phyloP scores from a whole-genome alignment of 1,140 invertebrate species.

The Sycobia sp. region DNA sequence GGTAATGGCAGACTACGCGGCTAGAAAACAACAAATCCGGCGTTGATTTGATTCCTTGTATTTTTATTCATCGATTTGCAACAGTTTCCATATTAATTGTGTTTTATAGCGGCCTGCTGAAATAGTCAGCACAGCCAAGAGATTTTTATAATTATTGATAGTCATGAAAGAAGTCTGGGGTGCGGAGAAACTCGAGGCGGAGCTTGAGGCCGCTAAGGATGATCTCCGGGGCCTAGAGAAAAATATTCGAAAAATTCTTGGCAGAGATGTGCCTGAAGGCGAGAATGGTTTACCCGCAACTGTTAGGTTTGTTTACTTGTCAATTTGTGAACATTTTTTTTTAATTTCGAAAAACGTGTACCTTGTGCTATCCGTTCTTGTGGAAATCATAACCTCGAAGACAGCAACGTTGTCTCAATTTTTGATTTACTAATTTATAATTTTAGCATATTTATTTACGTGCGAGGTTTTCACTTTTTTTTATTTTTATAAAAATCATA shows the following conservation, averaged over 20 bases:
- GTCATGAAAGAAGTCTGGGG: constrained; percentile 51
- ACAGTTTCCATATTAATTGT: too few species aligned
- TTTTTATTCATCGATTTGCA: neutral
- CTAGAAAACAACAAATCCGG: constrained; percentile 24
- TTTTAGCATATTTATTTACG: too few species aligned
- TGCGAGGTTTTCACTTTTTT: too few species aligned
- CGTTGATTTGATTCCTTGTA: neutral
- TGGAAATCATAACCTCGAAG: constrained; percentile 10
- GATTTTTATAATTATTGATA: too few species aligned
- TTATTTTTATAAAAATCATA: too few species aligned
- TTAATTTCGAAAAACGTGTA: too few species aligned
- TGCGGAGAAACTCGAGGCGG: constrained; percentile 54
- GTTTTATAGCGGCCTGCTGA: constrained; percentile 10
- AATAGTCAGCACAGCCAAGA: neutral
- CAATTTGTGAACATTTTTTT: too few species aligned
- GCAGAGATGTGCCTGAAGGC: constrained; percentile 57
- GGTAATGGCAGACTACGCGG: constrained; percentile 30
- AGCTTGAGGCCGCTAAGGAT: constrained; percentile 56
- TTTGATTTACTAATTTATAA: too few species aligned
- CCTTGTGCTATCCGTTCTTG: too few species aligned
- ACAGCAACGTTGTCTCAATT: too few species aligned
- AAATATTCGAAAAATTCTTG: constrained; percentile 60
- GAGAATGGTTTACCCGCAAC: constrained; percentile 51
- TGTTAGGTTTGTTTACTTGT: constrained; percentile 43
- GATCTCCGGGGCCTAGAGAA: constrained; percentile 55